A percentile compares a stretch with the other conserved stretches of the same genome.
Evolutionary conservation across 2,797 vertebrate genomes (phyloP).

Genomic region (Cyclura pinguis): DNA sequence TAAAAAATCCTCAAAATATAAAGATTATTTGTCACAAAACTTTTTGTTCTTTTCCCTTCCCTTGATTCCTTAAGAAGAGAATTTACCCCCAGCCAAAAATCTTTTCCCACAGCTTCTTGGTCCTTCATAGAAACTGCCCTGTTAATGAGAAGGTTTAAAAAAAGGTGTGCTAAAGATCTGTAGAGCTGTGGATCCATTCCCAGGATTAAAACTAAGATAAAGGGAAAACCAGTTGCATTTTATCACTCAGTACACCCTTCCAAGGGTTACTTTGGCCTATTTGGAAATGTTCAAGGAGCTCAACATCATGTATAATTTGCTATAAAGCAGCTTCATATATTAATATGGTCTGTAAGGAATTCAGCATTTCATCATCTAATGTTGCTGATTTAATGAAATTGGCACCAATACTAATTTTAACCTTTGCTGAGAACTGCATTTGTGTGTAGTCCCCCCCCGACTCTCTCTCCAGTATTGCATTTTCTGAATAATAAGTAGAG

Average conservation of each 20-base stretch:
- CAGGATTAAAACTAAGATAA: not conserved
- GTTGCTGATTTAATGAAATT: not conserved
- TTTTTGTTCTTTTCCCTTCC: too few relatives aligned
- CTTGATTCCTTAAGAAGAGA: too few relatives aligned
- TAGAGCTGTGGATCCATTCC: too few relatives aligned
- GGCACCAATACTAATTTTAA: not conserved
- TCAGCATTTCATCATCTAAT: not conserved
- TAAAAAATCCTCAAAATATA: too few relatives aligned
- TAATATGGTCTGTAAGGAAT: not conserved
- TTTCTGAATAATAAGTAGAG: slow-evolving; percentile 16
- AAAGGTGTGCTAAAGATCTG: not conserved
- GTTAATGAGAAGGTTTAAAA: too few relatives aligned
- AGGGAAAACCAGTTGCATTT: too few relatives aligned
- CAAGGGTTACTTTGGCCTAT: not conserved
- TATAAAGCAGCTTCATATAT: not conserved
- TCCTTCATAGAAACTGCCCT: too few relatives aligned
- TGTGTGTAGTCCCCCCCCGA: not conserved
- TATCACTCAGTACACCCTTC: not conserved
- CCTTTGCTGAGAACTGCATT: not conserved
- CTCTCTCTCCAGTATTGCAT: not conserved
- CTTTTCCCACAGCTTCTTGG: too few relatives aligned
- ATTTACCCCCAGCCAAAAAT: too few relatives aligned
- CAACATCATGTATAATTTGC: not conserved
- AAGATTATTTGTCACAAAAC: too few relatives aligned
- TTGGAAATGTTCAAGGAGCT: too few relatives aligned